A percentile compares a stretch with the other conserved stretches of the same genome.
Conservation (phyloP, 92 coral and sea anemone genomes). For the Desmophyllum pertusum region DNA sequence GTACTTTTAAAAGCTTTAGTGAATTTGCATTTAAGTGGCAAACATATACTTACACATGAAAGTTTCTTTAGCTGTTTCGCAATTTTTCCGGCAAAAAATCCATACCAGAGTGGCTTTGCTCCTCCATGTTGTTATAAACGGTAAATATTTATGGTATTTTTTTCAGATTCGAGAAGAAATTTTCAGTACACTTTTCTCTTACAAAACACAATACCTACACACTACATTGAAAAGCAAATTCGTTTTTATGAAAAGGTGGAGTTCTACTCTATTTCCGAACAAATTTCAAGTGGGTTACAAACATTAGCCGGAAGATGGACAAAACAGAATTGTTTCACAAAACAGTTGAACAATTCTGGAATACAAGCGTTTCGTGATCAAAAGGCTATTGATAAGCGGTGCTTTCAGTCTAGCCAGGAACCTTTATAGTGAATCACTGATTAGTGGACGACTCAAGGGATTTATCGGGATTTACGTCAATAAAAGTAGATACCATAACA, state of each 20-base stretch:
- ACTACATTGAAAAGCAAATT: background rate
- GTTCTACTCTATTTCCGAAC: background rate
- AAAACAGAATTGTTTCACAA: background rate
- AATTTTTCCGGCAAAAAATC: background rate
- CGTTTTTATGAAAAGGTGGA: background rate
- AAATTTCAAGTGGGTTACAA: background rate
- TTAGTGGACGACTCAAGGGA: constrained; percentile 8
- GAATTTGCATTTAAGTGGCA: constrained; percentile 13
- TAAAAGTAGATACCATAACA: constrained; percentile 4
- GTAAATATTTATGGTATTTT: no score
- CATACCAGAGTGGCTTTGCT: background rate
- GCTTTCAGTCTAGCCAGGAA: background rate
- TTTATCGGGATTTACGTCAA: constrained; percentile 41
- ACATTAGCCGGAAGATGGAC: background rate
- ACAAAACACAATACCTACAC: constrained; percentile 7
- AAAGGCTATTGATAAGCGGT: background rate
- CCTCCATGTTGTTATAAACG: background rate
- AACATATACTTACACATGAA: background rate
- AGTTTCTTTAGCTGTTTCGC: background rate
- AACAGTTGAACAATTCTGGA: background rate
- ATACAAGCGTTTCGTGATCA: constrained; percentile 12
- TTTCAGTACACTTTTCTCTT: background rate
- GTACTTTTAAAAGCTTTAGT: background rate
- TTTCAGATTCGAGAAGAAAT: background rate
- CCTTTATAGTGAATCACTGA: background rate